phyloP scores from a whole-genome alignment of 1,140 invertebrate genomes.

The Heliconius melpomene region DNA sequence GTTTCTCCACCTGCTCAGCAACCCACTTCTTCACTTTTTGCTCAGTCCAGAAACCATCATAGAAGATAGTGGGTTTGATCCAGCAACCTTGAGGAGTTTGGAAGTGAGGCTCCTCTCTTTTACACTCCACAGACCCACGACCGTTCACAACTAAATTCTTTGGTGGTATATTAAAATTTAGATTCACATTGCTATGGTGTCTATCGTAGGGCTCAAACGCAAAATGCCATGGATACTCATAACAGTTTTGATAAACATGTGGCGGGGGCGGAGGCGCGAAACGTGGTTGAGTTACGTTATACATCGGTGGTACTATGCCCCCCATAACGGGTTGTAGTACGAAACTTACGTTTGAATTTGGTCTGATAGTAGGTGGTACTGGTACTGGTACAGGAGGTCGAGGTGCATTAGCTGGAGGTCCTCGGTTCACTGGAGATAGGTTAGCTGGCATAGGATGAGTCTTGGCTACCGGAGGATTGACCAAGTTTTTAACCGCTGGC shows the following conservation, averaged over 20 bases:
- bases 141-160: constrained; percentile 69
- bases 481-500: constrained; percentile 41
- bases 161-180: constrained; percentile 73
- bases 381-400: constrained; percentile 36
- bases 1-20: constrained; percentile 76
- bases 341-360: constrained; percentile 77
- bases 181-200: constrained; percentile 65
- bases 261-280: constrained; percentile 49
- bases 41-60: constrained; percentile 80
- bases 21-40: constrained; percentile 80
- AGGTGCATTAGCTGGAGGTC: constrained; percentile 23
- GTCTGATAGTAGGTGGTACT: constrained; percentile 40
- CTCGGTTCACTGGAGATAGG: constrained; percentile 47
- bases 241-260: constrained; percentile 66
- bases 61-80: constrained; percentile 80
- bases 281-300: constrained; percentile 48
- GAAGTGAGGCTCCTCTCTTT: constrained; percentile 49
- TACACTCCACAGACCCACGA: constrained; percentile 53
- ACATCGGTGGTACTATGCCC: constrained; percentile 58
- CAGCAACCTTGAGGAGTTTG: constrained; percentile 65
- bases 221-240: constrained; percentile 74
- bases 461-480: constrained; percentile 44
- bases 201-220: constrained; percentile 68
- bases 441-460: constrained; percentile 55
- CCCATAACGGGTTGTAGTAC: constrained; percentile 67